Base-by-base conservation (phyloP, 2,113 vertebrate species). In the Syngnathus scovelli region DNA sequence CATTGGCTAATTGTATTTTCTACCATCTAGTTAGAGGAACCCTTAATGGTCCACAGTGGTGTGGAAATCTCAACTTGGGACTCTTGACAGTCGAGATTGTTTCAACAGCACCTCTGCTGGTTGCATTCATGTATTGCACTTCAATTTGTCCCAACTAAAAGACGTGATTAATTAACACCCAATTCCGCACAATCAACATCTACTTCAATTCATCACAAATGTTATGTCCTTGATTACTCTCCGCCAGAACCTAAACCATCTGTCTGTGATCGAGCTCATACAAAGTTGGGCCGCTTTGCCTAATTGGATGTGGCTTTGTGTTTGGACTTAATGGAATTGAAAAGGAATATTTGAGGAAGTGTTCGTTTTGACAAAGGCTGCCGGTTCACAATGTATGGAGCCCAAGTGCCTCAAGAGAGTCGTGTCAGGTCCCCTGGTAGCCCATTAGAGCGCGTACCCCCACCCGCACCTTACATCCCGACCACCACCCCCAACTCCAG, bases 321-420 rank as follows among this genome's bases (percentile, higher is more conserved):
- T 87, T 89, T 84, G 77, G 80, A 78, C 77, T 90, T 90, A 89
- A 90, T 87, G 73, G 83, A 89, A 87, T 90, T 91, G 85, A 91
- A 91, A 91, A 87, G 84, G 88, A 89, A 91, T 91, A 87, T 83
- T 76, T 87, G 84, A 91, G 83, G 81, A 85, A 78, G 80, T 86
- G 78, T 82, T 82, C 70, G 79, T 88, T 87, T 85, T 88, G 84
- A 89, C 86, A 90, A 89, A 88, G 83, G 78, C 84, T 83, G 75
- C 69, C 70, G 78, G 75, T 59, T 67, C 59, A 67, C 77, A 67
- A 76, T 82, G 78, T 74, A 87, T 79, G 66, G 83, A 86, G 81
- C 70, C 77, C 67, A 74, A 61, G 69, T 68, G 75, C 87, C 88
- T 86, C 83, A 6, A 64, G 86, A 87, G 88, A 86, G 67, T 68